Conservation (phyloP, 2,113 vertebrate species). For the Apeltes quadracus region DNA sequence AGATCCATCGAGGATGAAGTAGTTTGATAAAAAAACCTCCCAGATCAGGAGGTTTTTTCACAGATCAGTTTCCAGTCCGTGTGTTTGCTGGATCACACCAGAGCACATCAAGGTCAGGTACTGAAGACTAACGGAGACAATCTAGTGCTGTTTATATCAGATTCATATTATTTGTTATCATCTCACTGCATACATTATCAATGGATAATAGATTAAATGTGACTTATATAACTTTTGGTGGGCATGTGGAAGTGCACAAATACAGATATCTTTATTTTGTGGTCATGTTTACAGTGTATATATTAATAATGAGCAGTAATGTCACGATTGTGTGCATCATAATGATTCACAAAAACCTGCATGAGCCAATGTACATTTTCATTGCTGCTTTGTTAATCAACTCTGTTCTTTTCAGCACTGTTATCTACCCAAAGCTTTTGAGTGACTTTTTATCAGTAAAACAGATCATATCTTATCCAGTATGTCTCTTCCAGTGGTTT, state of each 20-base stretch:
- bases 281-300: conserved; percentile 9
- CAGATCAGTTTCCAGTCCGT: neutral
- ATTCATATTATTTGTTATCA: neutral
- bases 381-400: conserved; percentile 6
- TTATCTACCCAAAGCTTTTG: neutral
- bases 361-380: conserved; percentile 23
- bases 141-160: neutral
- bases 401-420: neutral
- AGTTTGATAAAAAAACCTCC: neutral
- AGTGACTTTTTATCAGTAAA: conserved; percentile 12
- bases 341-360: conserved; percentile 6
- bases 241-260: neutral
- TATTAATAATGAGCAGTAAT: conserved; percentile 22
- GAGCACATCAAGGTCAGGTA: neutral
- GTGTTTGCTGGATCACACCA: neutral
- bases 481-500: conserved; percentile 18
- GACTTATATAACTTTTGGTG: conserved; percentile 1
- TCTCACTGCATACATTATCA: neutral
- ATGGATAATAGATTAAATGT: neutral
- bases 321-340: conserved; percentile 13
- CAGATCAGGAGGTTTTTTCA: neutral
- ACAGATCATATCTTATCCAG: conserved; percentile 12
- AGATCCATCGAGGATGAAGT: neutral
- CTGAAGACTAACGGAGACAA: neutral
- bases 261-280: conserved; percentile 32